Percentiles rank a stretch among this genome's conserved stretches.
Conservation (phyloP, 2,113 vertebrate species). For the Stegostoma tigrinum region DNA sequence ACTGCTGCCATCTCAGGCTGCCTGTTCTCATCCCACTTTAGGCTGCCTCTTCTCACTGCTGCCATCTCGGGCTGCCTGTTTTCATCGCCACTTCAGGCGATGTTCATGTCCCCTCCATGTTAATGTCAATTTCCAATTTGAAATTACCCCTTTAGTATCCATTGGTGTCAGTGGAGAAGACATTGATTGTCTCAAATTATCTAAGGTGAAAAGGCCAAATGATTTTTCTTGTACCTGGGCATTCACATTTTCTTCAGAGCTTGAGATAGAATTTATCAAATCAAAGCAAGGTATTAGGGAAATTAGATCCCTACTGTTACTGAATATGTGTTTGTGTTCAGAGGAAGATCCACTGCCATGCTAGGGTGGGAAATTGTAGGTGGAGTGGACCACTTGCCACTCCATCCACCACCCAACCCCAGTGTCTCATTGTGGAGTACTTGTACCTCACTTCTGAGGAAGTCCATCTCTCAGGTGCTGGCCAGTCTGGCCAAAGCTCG, state of each 20-base stretch:
- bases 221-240: background rate
- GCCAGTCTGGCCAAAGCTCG: too few relatives aligned
- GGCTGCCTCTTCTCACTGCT: too few relatives aligned
- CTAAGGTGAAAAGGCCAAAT: background rate
- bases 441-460: too few relatives aligned
- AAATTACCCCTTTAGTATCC: background rate
- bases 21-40: too few relatives aligned
- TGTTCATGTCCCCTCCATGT: too few relatives aligned
- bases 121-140: background rate
- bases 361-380: background rate
- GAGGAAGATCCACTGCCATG: background rate
- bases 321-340: background rate
- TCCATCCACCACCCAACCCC: too few relatives aligned
- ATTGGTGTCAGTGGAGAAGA: background rate
- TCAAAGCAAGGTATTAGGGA: background rate
- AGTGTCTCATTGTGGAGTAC: too few relatives aligned
- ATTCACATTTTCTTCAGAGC: background rate
- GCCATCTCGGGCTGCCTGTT: too few relatives aligned
- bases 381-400: background rate
- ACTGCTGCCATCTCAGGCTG: too few relatives aligned
- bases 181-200: background rate
- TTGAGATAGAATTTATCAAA: background rate
- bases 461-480: too few relatives aligned
- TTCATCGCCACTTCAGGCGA: too few relatives aligned
- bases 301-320: background rate